phyloP scores from a whole-genome alignment of 2,888 invertebrate species.

The Amaurobius ferox region DNA sequence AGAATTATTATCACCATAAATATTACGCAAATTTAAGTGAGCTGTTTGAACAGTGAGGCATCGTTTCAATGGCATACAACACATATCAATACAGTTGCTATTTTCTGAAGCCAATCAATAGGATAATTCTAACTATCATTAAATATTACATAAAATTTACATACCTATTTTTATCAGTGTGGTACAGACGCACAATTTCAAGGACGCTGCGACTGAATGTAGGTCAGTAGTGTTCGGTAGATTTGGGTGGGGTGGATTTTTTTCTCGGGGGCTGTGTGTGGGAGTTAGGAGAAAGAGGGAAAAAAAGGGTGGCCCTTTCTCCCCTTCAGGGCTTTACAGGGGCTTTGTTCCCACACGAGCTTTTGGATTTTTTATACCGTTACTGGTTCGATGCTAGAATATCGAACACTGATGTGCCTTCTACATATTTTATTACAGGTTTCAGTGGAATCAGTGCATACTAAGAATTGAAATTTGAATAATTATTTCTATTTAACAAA shows the following conservation, averaged over 20 bases:
- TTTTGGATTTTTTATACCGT: not conserved
- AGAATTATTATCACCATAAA: no score
- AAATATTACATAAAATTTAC: not conserved
- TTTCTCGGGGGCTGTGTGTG: constrained; percentile 37
- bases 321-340: constrained; percentile 18
- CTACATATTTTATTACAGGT: no score
- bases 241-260: constrained; percentile 45
- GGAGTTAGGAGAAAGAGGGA: constrained; percentile 55
- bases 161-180: not conserved
- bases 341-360: constrained; percentile 10
- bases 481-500: no score
- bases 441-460: no score
- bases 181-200: not conserved
- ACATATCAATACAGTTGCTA: no score
- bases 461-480: no score
- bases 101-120: no score
- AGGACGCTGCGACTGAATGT: constrained; percentile 34
- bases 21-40: no score
- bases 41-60: no score
- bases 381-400: not conserved
- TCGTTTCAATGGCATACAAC: no score
- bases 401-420: not conserved
- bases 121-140: no score
- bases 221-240: constrained; percentile 64
- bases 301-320: constrained; percentile 28